Evolutionary conservation across 2,797 vertebrate genomes (phyloP).

Genomic region (Enteromius anoplus): DNA sequence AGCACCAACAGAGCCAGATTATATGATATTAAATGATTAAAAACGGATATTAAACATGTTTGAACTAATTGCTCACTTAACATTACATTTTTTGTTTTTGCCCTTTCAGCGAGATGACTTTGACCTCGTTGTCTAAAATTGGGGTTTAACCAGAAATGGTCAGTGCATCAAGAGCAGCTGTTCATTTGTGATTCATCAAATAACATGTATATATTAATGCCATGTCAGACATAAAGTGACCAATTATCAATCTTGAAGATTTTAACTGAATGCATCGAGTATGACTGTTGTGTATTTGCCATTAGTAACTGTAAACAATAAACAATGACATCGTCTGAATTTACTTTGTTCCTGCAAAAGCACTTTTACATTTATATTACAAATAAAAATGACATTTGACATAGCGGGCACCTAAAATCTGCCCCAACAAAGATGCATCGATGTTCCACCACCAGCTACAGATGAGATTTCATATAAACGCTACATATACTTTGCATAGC

Average conservation of each 20-base stretch:
- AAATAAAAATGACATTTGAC: not conserved
- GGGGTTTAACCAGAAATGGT: not conserved
- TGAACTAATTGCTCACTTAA: not conserved
- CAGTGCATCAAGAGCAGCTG: not conserved
- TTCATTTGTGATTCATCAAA: not conserved
- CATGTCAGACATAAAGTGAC: not conserved
- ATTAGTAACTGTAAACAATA: slow-evolving; percentile 2
- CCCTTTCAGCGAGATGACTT: slow-evolving; percentile 82
- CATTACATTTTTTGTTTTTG: not conserved
- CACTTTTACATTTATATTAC: not conserved
- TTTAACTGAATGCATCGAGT: not conserved
- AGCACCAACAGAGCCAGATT: not conserved
- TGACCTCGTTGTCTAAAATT: slow-evolving; percentile 74
- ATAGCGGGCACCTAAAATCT: not conserved
- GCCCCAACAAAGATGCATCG: not conserved
- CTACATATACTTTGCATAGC: slow-evolving; percentile 32
- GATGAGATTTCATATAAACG: not conserved
- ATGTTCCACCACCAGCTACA: not conserved
- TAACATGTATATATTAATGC: not conserved
- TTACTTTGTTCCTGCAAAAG: not conserved
- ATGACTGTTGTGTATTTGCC: not conserved
- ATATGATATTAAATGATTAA: not conserved
- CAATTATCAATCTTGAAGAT: not conserved
- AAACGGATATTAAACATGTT: not conserved
- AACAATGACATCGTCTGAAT: not conserved